Evolutionary conservation across 23 tunicate genomes (phyloP).

Genomic region (Halocynthia roretzi): DNA sequence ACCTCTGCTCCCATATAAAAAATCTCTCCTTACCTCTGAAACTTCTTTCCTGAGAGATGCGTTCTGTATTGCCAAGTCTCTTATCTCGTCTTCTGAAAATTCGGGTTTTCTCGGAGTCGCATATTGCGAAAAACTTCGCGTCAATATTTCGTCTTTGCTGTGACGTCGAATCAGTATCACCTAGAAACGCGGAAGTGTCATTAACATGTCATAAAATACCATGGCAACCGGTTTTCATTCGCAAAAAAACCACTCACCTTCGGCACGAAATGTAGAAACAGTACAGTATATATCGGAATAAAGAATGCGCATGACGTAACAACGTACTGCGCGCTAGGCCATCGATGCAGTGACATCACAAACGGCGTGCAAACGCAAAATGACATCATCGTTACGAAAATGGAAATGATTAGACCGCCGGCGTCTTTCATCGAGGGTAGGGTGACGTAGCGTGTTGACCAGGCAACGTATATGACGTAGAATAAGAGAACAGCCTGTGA

Average conservation of each 20-base stretch:
- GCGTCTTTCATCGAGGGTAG: conserved; percentile 41
- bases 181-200: not conserved
- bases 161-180: conserved; percentile 28
- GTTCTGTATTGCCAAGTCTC: conserved; percentile 20
- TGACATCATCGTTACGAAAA: conserved; percentile 11
- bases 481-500: conserved; percentile 4
- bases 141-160: conserved; percentile 19
- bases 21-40: not conserved
- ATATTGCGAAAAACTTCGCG: conserved; percentile 20
- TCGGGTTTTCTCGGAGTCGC: conserved; percentile 19
- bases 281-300: conserved; percentile 8
- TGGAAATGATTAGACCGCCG: conserved; percentile 20
- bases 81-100: conserved; percentile 12
- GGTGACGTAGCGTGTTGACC: conserved; percentile 52
- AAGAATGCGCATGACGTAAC: conserved; percentile 12
- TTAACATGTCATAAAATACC: not conserved
- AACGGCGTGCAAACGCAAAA: conserved; percentile 26
- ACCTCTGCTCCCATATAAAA: not conserved
- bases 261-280: conserved; percentile 19
- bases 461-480: conserved; percentile 31
- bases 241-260: conserved; percentile 4
- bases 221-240: not conserved
- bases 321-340: conserved; percentile 19
- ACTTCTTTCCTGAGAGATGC: conserved; percentile 20
- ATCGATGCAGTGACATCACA: conserved; percentile 18